Evolutionary conservation across 2,113 vertebrate genomes (phyloP), one percentile per base, ranked within the genome.

Genomic region (Tiliqua scincoides): DNA sequence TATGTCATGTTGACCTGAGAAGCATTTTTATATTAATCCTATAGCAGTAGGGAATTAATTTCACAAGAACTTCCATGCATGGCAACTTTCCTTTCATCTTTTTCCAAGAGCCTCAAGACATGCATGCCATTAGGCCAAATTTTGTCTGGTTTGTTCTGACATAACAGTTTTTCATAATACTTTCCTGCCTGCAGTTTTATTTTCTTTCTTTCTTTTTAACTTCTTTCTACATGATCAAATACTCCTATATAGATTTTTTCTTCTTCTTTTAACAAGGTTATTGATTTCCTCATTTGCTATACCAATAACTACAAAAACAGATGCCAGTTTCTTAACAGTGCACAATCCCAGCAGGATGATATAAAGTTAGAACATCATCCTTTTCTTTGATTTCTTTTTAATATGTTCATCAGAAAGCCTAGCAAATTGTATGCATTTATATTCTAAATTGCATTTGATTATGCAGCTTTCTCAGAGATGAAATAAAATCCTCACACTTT

Each of bases 41-140:
- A 23, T 52, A 72, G 65, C 84, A 62, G 37, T 17, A 23, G 59
- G 85, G 77, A 72, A 63, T 80, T 86, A 73, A 80, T 86, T 80
- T 86, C 85, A 73, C 70, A 48, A 54, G 70, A 37, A 76, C 67
- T 40, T 62, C 48, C 70, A 86, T 59, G n/a, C 40, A 73, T 11
- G 52, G 21, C 59, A 80, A 14, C 15, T 73, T 80, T 12, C 6
- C 68, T 86, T 86, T 80, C 48, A 86, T 86, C 70, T 80, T 63
- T 73, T 86, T 52, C 57, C 77, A 73, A 15, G 70, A 73, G 57
- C 70, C 68, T 35, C n/a, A 27, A 54, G 68, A 54, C 57, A 65
- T 86, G 15, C 18, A 59, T 86, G 59, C 25, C 40, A 63, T 74
- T 80, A 73, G 57, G 68, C 27, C 57, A 72, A 21, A 6, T 86